phyloP scores from a whole-genome alignment of 2,888 invertebrate genomes.

The Nudaria mundana region DNA sequence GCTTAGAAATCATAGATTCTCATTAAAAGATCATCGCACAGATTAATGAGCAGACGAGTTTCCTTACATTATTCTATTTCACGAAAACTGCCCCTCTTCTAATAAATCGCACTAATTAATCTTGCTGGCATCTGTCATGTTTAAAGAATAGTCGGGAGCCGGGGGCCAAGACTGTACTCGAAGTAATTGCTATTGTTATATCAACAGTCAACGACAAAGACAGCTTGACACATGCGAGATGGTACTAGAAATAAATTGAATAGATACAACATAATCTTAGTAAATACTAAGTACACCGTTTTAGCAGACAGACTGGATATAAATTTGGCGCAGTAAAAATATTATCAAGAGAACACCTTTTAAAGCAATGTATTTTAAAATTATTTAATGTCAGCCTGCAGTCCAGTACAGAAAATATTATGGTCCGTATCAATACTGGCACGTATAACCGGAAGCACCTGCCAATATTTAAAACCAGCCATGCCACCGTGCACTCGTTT shows the following conservation, averaged over 20 bases:
- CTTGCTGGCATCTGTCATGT: slow-evolving; percentile 71
- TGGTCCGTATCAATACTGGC: too few relatives aligned
- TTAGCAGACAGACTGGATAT: too few relatives aligned
- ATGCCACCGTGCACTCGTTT: slow-evolving; percentile 26
- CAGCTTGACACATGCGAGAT: slow-evolving; percentile 16
- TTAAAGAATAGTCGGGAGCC: slow-evolving; percentile 66
- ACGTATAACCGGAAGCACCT: slow-evolving; percentile 31
- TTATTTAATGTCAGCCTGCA: too few relatives aligned
- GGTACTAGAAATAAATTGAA: background rate
- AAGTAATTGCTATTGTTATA: slow-evolving; percentile 72
- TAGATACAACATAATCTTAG: too few relatives aligned
- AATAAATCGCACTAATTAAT: slow-evolving; percentile 75
- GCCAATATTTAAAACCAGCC: slow-evolving; percentile 19
- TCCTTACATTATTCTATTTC: slow-evolving; percentile 25
- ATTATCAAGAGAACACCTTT: too few relatives aligned
- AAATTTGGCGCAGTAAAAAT: too few relatives aligned
- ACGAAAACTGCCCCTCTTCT: slow-evolving; percentile 54
- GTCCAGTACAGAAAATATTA: too few relatives aligned
- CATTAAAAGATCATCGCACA: background rate
- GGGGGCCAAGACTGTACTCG: slow-evolving; percentile 41
- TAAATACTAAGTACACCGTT: too few relatives aligned
- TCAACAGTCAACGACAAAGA: slow-evolving; percentile 41
- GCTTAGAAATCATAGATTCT: too few relatives aligned
- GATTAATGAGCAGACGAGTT: background rate
- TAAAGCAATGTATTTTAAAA: too few relatives aligned